Evolutionary conservation across 2,888 invertebrate genomes (phyloP).

Genomic region (Spisula solida): DNA sequence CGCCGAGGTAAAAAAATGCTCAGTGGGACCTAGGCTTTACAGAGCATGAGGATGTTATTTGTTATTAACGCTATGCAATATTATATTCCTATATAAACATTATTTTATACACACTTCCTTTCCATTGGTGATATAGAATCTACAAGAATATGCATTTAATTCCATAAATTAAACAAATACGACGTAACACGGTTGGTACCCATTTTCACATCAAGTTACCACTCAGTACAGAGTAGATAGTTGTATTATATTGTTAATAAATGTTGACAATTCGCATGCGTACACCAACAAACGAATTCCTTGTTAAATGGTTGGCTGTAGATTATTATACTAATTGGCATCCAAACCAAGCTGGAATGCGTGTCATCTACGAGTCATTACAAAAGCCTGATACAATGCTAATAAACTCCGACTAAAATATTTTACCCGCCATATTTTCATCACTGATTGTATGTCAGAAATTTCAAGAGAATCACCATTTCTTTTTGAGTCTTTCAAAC

Average conservation of each 20-base stretch:
- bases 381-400: not conserved
- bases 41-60: too few relatives aligned
- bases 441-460: not conserved
- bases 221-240: not conserved
- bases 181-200: not conserved
- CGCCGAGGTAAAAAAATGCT: too few relatives aligned
- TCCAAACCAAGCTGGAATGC: not conserved
- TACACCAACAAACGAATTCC: not conserved
- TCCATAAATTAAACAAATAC: not conserved
- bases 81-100: too few relatives aligned
- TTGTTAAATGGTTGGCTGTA: not conserved
- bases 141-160: too few relatives aligned
- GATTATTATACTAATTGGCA: constrained; percentile 6
- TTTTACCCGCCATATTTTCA: constrained; percentile 14
- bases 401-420: not conserved
- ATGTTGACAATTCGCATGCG: not conserved
- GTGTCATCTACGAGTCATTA: not conserved
- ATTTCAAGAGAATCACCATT: not conserved
- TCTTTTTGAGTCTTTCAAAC: not conserved
- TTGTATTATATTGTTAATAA: not conserved
- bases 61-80: too few relatives aligned
- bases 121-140: too few relatives aligned
- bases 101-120: too few relatives aligned
- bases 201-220: not conserved
- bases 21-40: too few relatives aligned